These are phyloP conservation scores for Andrena fulva DNA, from an alignment of 2,888 invertebrate genomes.

Conservation along the genomic window DNA sequence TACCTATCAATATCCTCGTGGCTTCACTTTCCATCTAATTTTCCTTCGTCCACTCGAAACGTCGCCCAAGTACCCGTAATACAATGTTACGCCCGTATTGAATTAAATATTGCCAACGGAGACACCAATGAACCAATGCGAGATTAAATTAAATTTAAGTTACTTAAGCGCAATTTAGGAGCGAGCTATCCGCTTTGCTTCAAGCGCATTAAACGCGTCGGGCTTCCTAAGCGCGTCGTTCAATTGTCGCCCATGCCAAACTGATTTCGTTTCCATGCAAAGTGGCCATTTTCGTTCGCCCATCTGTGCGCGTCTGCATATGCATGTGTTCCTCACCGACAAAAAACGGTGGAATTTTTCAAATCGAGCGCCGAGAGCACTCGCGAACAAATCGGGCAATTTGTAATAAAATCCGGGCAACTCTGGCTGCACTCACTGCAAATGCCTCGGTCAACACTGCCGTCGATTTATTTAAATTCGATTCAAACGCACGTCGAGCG, in stretches of 20 bases:
- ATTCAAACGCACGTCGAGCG: slow-evolving; percentile 38
- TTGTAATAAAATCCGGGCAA: slow-evolving; percentile 47
- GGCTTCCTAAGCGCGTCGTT: slow-evolving; percentile 51
- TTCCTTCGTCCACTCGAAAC: slow-evolving; percentile 25
- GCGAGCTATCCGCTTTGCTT: slow-evolving; percentile 60
- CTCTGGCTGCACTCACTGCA: slow-evolving; percentile 33
- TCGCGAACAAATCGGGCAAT: slow-evolving; percentile 51
- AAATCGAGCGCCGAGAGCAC: slow-evolving; percentile 38
- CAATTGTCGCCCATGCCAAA: slow-evolving; percentile 49
- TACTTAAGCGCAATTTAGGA: slow-evolving; percentile 61
- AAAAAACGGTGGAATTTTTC: slow-evolving; percentile 28
- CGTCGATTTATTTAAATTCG: slow-evolving; percentile 51
- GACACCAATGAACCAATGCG: slow-evolving; percentile 61
- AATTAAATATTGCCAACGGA: slow-evolving; percentile 56
- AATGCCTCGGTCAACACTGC: slow-evolving; percentile 35
- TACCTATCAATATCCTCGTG: slow-evolving; percentile 2
- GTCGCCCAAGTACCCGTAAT: slow-evolving; percentile 44
- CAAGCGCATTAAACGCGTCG: slow-evolving; percentile 57
- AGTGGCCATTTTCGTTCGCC: background rate
- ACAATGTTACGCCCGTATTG: slow-evolving; percentile 57
- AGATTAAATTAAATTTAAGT: slow-evolving; percentile 63
- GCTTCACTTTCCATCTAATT: slow-evolving; percentile 41
- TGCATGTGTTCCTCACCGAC: background rate
- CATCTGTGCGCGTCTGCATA: background rate
- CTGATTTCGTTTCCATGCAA: slow-evolving; percentile 19